A percentile compares a stretch with the other conserved stretches of the same genome.
These are phyloP conservation scores for Dicroscelio sp. DNA, from an alignment of 2,888 invertebrate species.

Conservation along the genomic window DNA sequence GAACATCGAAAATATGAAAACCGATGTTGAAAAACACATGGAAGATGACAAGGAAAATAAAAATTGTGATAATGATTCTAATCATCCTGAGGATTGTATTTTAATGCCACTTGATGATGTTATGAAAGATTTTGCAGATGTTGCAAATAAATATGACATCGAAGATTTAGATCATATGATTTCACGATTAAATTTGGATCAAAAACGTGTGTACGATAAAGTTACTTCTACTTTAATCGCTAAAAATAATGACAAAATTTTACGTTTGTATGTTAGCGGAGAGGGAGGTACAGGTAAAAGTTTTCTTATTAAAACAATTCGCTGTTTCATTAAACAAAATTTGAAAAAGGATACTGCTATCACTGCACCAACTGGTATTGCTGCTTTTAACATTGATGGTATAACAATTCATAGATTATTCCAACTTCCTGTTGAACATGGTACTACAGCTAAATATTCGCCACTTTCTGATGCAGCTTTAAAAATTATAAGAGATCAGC, in stretches of 20 bases:
- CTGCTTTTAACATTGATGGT: conserved; percentile 89
- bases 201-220: conserved; percentile 85
- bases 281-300: conserved; percentile 88
- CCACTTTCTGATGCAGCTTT: conserved; percentile 85
- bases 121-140: conserved; percentile 82
- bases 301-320: conserved; percentile 87
- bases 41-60: conserved; percentile 27
- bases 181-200: conserved; percentile 81
- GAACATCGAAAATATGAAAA: conserved; percentile 14
- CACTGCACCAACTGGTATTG: conserved; percentile 88
- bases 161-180: conserved; percentile 77
- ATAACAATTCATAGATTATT: conserved; percentile 88
- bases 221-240: conserved; percentile 72
- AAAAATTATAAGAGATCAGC: conserved; percentile 83
- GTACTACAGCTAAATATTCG: conserved; percentile 86
- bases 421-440: conserved; percentile 88
- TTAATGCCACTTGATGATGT: conserved; percentile 52
- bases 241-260: conserved; percentile 8
- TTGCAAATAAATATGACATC: conserved; percentile 49
- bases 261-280: conserved; percentile 81
- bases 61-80: not conserved
- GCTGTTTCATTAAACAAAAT: conserved; percentile 85
- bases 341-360: conserved; percentile 86
- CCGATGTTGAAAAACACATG: conserved; percentile 18
- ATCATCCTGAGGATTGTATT: not conserved